These are phyloP conservation scores for Phalacrocorax aristotelis DNA, from an alignment of 2,113 vertebrate genomes.

Conservation along the genomic window DNA sequence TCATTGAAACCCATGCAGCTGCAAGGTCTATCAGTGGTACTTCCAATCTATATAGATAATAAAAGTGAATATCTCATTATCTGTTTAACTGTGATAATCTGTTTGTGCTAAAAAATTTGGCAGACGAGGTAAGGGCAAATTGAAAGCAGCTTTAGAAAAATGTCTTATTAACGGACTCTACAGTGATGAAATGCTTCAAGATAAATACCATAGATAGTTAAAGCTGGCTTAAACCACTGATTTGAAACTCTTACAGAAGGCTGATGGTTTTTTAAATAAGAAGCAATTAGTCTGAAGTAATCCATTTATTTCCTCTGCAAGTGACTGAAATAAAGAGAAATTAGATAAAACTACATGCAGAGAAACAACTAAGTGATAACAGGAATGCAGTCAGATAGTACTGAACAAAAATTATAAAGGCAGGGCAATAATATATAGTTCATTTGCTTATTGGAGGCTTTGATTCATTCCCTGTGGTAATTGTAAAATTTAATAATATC, in stretches of 20 bases:
- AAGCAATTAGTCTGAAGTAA: slow-evolving; percentile 36
- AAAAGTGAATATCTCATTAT: slow-evolving; percentile 26
- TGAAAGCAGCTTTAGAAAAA: slow-evolving; percentile 17
- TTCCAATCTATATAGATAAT: not conserved
- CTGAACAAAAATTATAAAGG: slow-evolving; percentile 76
- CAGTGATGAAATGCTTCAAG: slow-evolving; percentile 38
- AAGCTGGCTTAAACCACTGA: not conserved
- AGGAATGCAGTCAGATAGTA: slow-evolving; percentile 68
- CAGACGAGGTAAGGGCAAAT: not conserved
- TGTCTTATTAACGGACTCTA: slow-evolving; percentile 22
- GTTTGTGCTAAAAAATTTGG: slow-evolving; percentile 22
- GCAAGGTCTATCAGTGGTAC: not conserved
- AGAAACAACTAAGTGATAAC: slow-evolving; percentile 56
- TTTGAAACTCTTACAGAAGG: not conserved
- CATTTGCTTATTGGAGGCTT: slow-evolving; percentile 77
- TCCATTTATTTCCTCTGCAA: slow-evolving; percentile 35
- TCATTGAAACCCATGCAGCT: not conserved
- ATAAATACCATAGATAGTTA: slow-evolving; percentile 52
- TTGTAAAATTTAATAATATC: slow-evolving; percentile 82
- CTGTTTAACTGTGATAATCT: not conserved
- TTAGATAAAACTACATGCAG: slow-evolving; percentile 29
- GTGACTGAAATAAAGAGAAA: slow-evolving; percentile 44
- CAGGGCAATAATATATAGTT: slow-evolving; percentile 77
- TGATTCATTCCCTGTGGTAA: slow-evolving; percentile 87
- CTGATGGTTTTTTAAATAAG: slow-evolving; percentile 29